A percentile compares a stretch with the other conserved stretches of the same genome.
phyloP scores from a whole-genome alignment of 1,140 invertebrate genomes.

The Eriosoma lanigerum region DNA sequence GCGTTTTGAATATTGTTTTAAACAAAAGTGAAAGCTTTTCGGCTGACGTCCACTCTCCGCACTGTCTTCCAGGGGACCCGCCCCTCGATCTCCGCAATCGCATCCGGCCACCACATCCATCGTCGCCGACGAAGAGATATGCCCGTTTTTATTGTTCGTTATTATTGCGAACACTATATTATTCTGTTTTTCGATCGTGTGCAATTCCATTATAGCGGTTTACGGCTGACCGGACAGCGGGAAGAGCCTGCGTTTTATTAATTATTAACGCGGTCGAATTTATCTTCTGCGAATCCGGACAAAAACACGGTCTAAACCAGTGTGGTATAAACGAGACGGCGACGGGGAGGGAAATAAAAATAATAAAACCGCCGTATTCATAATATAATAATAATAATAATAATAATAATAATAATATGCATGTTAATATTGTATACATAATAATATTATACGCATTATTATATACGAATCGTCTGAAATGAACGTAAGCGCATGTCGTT shows the following conservation, averaged over 20 bases:
- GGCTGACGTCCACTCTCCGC: not conserved
- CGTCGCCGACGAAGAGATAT: not conserved
- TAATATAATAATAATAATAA: no score
- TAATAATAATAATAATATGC: no score
- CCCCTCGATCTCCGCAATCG: not conserved
- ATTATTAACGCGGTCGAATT: slow-evolving; percentile 34
- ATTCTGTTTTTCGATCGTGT: slow-evolving; percentile 48
- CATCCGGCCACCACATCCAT: not conserved
- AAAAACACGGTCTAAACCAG: slow-evolving; percentile 6
- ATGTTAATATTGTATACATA: no score
- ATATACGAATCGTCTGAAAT: no score
- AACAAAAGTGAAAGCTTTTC: slow-evolving; percentile 49
- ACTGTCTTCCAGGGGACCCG: not conserved
- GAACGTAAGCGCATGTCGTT: no score
- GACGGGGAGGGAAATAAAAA: not conserved
- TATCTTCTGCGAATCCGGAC: slow-evolving; percentile 18
- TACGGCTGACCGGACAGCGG: slow-evolving; percentile 10
- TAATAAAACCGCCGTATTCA: not conserved
- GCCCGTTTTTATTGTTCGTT: slow-evolving; percentile 41
- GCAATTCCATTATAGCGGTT: slow-evolving; percentile 44
- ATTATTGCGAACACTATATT: slow-evolving; percentile 43
- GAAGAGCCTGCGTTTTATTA: slow-evolving; percentile 42
- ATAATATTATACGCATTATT: no score
- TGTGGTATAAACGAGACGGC: not conserved
- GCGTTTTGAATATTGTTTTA: slow-evolving; percentile 39